phyloP scores from a whole-genome alignment of 37 sponge, comb jelly and placozoan species.

The Hormiphora californensis region DNA sequence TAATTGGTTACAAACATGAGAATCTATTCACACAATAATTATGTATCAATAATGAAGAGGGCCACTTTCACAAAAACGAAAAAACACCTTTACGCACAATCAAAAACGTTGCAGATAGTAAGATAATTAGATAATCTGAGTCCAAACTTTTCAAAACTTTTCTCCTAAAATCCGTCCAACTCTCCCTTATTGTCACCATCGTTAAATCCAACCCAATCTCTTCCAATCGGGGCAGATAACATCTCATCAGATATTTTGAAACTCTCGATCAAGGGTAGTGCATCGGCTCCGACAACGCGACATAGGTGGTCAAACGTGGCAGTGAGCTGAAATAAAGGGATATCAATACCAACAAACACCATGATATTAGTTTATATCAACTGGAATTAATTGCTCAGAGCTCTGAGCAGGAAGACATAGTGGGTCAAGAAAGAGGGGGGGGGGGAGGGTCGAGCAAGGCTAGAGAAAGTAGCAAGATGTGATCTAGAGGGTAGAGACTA shows the following conservation, averaged over 20 bases:
- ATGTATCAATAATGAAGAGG: too few species aligned
- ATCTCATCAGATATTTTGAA: slow-evolving; percentile 36
- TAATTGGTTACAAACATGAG: too few species aligned
- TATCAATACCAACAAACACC: neutral
- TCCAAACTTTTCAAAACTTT: too few species aligned
- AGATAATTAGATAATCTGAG: too few species aligned
- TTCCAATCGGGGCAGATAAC: slow-evolving; percentile 21
- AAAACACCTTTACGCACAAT: too few species aligned
- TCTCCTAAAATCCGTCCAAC: neutral
- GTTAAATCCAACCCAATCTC: slow-evolving; percentile 32
- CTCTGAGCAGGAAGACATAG: too few species aligned
- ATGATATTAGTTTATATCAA: neutral
- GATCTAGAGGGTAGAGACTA: neutral
- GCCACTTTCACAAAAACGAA: too few species aligned
- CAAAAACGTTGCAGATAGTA: too few species aligned
- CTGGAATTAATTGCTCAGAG: neutral
- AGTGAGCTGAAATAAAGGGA: neutral
- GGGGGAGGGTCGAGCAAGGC: neutral
- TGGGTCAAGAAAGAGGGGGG: neutral
- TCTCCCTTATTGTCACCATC: slow-evolving; percentile 39
- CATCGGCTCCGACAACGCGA: neutral
- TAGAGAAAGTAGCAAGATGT: neutral
- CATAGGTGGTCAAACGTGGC: slow-evolving; percentile 28
- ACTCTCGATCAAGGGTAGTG: slow-evolving; percentile 9
- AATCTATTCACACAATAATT: too few species aligned